Conservation (phyloP, 2,113 vertebrate genomes). For the Synchiropus splendidus region DNA sequence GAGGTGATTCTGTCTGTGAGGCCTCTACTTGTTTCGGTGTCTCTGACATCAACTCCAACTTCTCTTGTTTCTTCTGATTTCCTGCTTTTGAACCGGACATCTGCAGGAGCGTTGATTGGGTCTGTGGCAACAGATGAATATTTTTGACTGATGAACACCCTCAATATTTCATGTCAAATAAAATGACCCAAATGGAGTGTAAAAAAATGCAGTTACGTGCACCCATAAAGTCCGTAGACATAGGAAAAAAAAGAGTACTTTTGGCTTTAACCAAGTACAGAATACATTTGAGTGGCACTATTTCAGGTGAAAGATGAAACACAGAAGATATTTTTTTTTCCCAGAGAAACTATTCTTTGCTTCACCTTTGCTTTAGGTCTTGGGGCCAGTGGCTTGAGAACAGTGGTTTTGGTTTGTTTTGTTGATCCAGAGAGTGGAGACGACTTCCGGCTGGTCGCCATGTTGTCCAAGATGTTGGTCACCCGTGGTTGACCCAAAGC, state of each 20-base stretch:
- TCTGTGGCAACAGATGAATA: constrained; percentile 38
- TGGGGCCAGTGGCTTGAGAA: constrained; percentile 84
- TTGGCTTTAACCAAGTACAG: too few species aligned
- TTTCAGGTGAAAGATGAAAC: too few species aligned
- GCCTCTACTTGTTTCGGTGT: constrained; percentile 28
- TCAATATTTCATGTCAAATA: too few species aligned
- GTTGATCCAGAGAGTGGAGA: constrained; percentile 29
- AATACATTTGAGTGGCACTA: too few species aligned
- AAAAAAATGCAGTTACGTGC: too few species aligned
- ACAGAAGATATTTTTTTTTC: too few species aligned
- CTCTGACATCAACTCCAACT: constrained; percentile 4
- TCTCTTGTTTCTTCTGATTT: constrained; percentile 53
- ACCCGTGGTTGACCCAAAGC: constrained; percentile 52
- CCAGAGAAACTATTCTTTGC: too few species aligned
- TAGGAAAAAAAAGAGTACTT: too few species aligned
- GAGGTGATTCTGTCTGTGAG: constrained; percentile 20
- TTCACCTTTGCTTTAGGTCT: constrained; percentile 80
- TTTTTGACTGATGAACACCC: not conserved
- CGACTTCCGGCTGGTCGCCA: constrained; percentile 72
- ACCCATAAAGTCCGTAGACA: too few species aligned
- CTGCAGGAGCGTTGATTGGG: constrained; percentile 79
- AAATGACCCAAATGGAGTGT: too few species aligned
- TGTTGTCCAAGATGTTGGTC: constrained; percentile 78
- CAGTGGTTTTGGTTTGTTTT: constrained; percentile 62
- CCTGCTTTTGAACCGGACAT: constrained; percentile 51